These are phyloP conservation scores for Phoeniculus purpureus DNA, from an alignment of 2,797 vertebrate genomes.

Conservation along the genomic window DNA sequence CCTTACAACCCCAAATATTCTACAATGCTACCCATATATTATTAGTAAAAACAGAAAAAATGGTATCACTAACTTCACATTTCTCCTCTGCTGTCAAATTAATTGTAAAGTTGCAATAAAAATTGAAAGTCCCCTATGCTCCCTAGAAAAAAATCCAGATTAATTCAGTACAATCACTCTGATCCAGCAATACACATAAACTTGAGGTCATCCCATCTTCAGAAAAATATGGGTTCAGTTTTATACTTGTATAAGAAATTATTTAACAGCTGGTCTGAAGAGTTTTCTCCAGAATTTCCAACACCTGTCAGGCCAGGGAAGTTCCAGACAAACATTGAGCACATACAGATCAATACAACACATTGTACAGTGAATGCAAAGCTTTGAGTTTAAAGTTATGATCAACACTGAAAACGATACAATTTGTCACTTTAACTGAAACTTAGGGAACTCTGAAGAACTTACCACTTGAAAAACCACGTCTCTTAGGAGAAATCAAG, in stretches of 20 bases:
- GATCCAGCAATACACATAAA: neutral
- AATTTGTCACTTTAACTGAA: neutral
- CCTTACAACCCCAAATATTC: too few relatives aligned
- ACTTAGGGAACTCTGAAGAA: neutral
- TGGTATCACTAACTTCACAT: neutral
- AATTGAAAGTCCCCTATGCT: neutral
- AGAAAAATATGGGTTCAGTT: neutral
- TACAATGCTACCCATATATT: neutral
- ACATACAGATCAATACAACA: conserved; percentile 55
- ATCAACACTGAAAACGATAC: accelerated
- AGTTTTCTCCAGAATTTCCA: conserved; percentile 37
- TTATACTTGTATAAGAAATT: neutral
- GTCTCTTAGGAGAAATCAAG: neutral
- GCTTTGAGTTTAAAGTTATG: conserved; percentile 21
- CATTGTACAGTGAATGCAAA: conserved; percentile 50
- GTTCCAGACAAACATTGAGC: neutral
- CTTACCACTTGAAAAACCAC: neutral
- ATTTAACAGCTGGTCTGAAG: conserved; percentile 14
- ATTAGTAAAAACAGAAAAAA: neutral
- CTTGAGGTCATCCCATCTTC: neutral
- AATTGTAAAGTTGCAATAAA: neutral
- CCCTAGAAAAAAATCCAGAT: neutral
- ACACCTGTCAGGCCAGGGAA: conserved; percentile 30
- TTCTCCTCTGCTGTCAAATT: neutral
- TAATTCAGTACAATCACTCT: neutral